Percentiles rank a stretch among this genome's conserved stretches.
Evolutionary conservation across 2,888 invertebrate species (phyloP).

Genomic region (Drosophila anomelani): DNA sequence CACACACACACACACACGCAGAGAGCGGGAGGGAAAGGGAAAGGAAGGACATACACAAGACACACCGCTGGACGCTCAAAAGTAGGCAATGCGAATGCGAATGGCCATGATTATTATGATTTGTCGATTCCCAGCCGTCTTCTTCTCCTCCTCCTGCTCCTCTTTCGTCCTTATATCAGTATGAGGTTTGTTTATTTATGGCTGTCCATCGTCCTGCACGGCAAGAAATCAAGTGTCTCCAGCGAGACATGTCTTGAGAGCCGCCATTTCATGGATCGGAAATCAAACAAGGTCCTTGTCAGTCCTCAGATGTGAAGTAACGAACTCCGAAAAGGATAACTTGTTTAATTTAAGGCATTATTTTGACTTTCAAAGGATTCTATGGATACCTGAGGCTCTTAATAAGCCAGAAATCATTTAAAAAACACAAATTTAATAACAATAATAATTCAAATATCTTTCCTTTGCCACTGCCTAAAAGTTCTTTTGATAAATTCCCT

Average conservation of each 20-base stretch:
- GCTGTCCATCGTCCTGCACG: background rate
- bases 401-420: background rate
- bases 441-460: background rate
- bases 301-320: slow-evolving; percentile 2
- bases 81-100: slow-evolving; percentile 41
- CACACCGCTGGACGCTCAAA: slow-evolving; percentile 25
- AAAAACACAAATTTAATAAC: background rate
- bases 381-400: slow-evolving; percentile 2
- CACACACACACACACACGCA: slow-evolving; percentile 5
- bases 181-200: slow-evolving; percentile 64
- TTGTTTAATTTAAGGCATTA: background rate
- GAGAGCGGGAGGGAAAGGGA: background rate
- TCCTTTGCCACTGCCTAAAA: no score
- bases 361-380: background rate
- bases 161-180: background rate
- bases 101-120: slow-evolving; percentile 70
- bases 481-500: no score
- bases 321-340: background rate
- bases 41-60: slow-evolving; percentile 9
- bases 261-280: background rate
- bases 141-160: background rate
- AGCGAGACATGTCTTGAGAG: background rate
- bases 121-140: slow-evolving; percentile 54
- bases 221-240: slow-evolving; percentile 1
- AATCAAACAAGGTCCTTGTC: background rate